Base-by-base conservation (phyloP, 2,888 invertebrate genomes). In the Sericinus montela region DNA sequence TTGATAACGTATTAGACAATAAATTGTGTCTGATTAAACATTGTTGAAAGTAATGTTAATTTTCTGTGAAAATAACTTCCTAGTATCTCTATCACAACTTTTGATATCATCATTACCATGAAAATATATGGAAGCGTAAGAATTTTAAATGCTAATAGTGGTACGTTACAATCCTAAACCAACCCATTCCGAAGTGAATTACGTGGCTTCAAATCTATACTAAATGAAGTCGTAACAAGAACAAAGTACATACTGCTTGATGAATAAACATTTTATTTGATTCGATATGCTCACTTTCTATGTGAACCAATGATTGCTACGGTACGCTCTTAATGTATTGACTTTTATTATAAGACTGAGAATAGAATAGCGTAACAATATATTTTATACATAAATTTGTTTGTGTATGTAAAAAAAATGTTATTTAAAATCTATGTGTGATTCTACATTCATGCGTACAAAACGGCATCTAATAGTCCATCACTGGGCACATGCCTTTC, bases 191-290 rank as follows among this genome's bases (percentile, higher is more conserved):
- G 38, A 46, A 53, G 56, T 41, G 54, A 57, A 57, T 55, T 54
- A 60, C 53, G 40, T 42, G 58, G 54, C 49, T 50, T 60, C 53
- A 52, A 49, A 56, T 55, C 50, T 47, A 55, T 62, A 54, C 49
- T 52, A 64, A 68, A 76, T 75, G 61, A 71, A 75, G 75, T 65
- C 65, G 60, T 77, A 65, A 73, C 56, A 57, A 61, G 55, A 59
- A 56, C 62, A 62, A 58, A n/a, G n/a, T n/a, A 60, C 54, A 45
- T 52, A 63, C 65, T 54, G 62, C 59, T 58, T 56, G 58, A 73
- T 73, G 73, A 74, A 75, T 74, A 75, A 67, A 72, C 63, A 73
- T 70, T 64, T 59, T 55, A 65, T 58, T 56, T 56, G 54, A 46
- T 56, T 58, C 54, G 52, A 57, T 36, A 62, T 64, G 62, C 63